Conservation (phyloP, 2,113 vertebrate genomes). For the Proterorhinus semilunaris region DNA sequence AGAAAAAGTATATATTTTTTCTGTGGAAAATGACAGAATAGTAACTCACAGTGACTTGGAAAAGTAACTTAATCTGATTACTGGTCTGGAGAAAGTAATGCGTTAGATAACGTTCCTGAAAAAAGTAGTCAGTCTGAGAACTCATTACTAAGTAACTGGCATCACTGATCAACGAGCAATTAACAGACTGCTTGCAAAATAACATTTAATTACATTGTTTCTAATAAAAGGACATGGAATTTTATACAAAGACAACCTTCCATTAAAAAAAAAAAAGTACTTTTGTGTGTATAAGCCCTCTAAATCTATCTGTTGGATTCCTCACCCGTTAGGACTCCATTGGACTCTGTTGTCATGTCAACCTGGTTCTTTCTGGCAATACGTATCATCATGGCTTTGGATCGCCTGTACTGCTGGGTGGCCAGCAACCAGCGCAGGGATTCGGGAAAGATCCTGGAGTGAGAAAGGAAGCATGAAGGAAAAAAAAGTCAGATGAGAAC, state of each 20-base stretch:
- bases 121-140: too few species aligned
- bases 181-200: too few species aligned
- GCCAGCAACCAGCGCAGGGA: constrained; percentile 96
- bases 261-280: neutral
- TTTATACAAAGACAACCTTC: constrained; percentile 1
- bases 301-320: neutral
- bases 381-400: constrained; percentile 87
- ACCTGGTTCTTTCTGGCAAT: constrained; percentile 86
- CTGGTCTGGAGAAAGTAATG: too few species aligned
- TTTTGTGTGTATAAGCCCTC: neutral
- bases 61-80: too few species aligned
- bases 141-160: too few species aligned
- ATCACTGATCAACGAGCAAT: too few species aligned
- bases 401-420: constrained; percentile 89
- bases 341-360: constrained; percentile 81
- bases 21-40: too few species aligned
- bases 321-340: constrained; percentile 87
- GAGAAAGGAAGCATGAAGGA: neutral
- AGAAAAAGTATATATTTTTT: too few species aligned
- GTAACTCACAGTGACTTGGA: too few species aligned
- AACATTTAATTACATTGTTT: neutral
- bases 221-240: neutral
- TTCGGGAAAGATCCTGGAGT: constrained; percentile 91
- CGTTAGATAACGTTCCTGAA: too few species aligned
- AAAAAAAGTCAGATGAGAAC: neutral